A percentile compares a stretch with the other conserved stretches of the same genome.
Conservation (phyloP, 2,113 vertebrate genomes). For the Pseudorasbora parva region DNA sequence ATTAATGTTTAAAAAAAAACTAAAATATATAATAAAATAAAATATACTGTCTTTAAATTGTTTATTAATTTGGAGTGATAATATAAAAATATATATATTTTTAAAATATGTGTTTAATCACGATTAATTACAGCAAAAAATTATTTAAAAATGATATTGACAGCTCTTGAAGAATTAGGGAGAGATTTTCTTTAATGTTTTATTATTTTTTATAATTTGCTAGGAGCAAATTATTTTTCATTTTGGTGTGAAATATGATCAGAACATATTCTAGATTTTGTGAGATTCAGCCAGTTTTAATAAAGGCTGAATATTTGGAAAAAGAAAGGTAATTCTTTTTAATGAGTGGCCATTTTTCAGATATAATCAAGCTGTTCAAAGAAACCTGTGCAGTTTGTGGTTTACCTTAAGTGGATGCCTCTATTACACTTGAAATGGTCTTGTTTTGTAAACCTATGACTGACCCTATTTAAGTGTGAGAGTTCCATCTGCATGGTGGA, state of each 20-base stretch:
- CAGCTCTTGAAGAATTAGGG: background rate
- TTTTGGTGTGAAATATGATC: background rate
- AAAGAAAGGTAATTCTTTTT: background rate
- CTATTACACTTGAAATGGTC: background rate
- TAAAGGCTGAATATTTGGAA: background rate
- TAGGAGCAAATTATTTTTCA: background rate
- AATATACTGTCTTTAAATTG: too few species aligned
- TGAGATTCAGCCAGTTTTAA: background rate
- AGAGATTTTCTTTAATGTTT: background rate
- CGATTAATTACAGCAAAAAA: too few species aligned
- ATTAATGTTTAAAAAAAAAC: too few species aligned
- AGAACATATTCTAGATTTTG: background rate
- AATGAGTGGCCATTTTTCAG: background rate
- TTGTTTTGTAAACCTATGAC: slow-evolving; percentile 28
- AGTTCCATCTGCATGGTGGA: slow-evolving; percentile 51
- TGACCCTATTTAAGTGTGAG: slow-evolving; percentile 27
- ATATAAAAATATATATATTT: too few species aligned
- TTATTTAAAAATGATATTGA: too few species aligned
- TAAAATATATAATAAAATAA: too few species aligned
- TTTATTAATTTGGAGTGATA: too few species aligned
- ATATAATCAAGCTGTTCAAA: background rate
- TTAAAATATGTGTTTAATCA: too few species aligned
- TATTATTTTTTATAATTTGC: background rate
- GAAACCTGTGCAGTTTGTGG: background rate
- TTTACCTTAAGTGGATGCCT: background rate